Percentiles rank a stretch among this genome's conserved stretches.
These are phyloP conservation scores for Rhinella marina DNA, from an alignment of 2,797 vertebrate species.

Conservation along the genomic window DNA sequence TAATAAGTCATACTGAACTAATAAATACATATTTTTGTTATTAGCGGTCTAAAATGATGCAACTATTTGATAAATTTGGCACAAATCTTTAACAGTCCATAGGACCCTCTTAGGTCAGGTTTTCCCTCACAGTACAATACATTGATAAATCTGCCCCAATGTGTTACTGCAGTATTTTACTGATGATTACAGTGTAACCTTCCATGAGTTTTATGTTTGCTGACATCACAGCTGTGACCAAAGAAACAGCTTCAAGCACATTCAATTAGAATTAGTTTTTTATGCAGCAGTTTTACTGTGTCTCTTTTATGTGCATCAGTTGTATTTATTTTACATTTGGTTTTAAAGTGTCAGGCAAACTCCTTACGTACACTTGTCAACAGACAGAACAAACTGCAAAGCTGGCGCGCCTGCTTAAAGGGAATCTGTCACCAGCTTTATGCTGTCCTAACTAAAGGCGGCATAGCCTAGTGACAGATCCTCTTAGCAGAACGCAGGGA, in stretches of 20 bases:
- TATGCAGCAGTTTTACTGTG: not conserved
- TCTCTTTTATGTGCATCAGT: not conserved
- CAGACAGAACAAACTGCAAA: too few relatives aligned
- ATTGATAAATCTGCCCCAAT: not conserved
- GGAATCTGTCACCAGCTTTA: too few relatives aligned
- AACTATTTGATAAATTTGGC: too few relatives aligned
- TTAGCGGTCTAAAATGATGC: too few relatives aligned
- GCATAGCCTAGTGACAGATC: too few relatives aligned
- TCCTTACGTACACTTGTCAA: too few relatives aligned
- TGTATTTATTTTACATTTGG: not conserved
- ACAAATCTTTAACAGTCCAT: too few relatives aligned
- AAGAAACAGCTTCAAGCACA: not conserved
- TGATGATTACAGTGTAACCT: not conserved
- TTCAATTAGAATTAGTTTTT: not conserved
- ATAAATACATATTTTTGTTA: too few relatives aligned
- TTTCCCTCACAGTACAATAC: not conserved
- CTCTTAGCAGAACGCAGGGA: too few relatives aligned
- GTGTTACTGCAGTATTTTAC: not conserved
- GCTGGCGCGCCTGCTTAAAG: too few relatives aligned
- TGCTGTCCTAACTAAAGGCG: too few relatives aligned
- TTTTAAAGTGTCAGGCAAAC: not conserved
- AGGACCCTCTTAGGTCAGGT: not conserved
- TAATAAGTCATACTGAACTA: too few relatives aligned
- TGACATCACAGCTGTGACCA: not conserved
- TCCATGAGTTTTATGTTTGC: not conserved